Evolutionary conservation across 2,797 vertebrate genomes (phyloP), one percentile per base, ranked within the genome.

Genomic region (Manis pentadactyla): DNA sequence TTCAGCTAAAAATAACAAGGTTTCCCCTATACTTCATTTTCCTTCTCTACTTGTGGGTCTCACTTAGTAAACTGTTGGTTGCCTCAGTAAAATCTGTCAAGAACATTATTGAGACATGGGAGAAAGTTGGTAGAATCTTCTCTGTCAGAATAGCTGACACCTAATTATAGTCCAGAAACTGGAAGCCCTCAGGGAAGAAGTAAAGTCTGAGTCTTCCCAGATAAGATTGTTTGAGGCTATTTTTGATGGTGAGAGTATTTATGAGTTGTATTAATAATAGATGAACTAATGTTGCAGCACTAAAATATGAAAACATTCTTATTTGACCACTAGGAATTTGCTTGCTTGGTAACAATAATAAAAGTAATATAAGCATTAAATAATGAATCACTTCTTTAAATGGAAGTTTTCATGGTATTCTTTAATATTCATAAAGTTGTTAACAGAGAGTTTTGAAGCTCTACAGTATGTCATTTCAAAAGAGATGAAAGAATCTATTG

Each of bases 211-310:
- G 95, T 96, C 78, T 97, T 78, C 64, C 93, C 86, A 98, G 94
- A 81, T 93, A 97, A 94, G 97, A 96, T 97, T 98, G 96, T 98
- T 98, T 98, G 93, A 98, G 98, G 98, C 97, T 98, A 93, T 98
- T 98, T 98, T 98, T 92, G 96, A 96, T 97, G 94, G 90, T 81
- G 91, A 94, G 90, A 87, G 96, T 98, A 98, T 98, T 98, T 98
- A 98, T 98, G 98, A 98, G 96, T 64, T 95, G 55, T 69, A 97
- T 99, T 98, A 98, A 99, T 98, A 99, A 98, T 98, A 98, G 96
- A 98, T 98, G 88, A 98, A 90, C 12, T 87, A 92, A 88, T 87
- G 95, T 81, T 97, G 95, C 96, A 97, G 73, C 79, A 95, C 79
- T 97, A 88, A 90, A 98, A 91, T 98, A 98, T 98, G 89, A 96